Conservation (phyloP, 2,797 vertebrate genomes). For the Rhabdomys pumilio region DNA sequence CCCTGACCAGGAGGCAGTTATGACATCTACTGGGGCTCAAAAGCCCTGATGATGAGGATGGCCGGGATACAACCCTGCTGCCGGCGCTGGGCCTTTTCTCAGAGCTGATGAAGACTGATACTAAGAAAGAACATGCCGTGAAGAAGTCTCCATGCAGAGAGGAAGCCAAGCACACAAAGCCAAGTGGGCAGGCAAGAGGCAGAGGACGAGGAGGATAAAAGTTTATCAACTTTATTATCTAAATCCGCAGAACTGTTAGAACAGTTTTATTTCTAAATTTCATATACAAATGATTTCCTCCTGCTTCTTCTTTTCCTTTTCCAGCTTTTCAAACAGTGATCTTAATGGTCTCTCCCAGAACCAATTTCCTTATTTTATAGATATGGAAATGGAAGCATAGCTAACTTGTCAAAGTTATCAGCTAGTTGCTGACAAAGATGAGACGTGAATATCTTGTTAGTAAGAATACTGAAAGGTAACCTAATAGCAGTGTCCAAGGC, state of each 20-base stretch:
- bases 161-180: neutral
- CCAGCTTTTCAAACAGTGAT: neutral
- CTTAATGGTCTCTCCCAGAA: neutral
- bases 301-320: neutral
- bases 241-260: neutral
- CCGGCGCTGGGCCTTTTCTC: neutral
- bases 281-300: neutral
- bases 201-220: neutral
- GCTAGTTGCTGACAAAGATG: neutral
- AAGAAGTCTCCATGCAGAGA: neutral
- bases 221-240: neutral
- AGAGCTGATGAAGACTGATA: neutral
- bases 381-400: neutral
- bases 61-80: constrained; percentile 10
- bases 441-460: neutral
- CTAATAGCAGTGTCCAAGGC: neutral
- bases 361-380: neutral
- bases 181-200: neutral
- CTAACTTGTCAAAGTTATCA: neutral
- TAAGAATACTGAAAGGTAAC: neutral
- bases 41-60: neutral
- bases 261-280: constrained; percentile 4
- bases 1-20: neutral
- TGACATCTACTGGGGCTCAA: neutral
- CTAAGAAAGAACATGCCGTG: constrained; percentile 22